Evolutionary conservation across 2,888 invertebrate genomes (phyloP).

Genomic region (Ctenicera cuprea): DNA sequence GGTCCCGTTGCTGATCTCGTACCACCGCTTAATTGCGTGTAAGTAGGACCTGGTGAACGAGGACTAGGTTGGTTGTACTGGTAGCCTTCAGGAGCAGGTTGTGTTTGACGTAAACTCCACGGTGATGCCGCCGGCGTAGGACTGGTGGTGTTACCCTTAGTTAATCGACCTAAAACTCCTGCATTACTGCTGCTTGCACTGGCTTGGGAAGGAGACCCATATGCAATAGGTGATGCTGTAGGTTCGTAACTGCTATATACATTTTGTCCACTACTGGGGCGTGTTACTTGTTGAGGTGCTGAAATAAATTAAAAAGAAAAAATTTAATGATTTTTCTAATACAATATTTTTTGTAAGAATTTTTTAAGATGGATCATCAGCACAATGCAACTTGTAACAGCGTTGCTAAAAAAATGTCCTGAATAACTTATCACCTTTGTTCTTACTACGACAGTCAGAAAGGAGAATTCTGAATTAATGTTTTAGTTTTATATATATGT

Average conservation of each 20-base stretch:
- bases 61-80: conserved; percentile 83
- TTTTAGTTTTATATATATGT: too few species aligned
- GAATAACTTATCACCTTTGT: too few species aligned
- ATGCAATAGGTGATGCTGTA: conserved; percentile 83
- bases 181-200: conserved; percentile 77
- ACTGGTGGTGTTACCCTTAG: conserved; percentile 81
- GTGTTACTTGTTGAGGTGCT: conserved; percentile 75
- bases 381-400: too few species aligned
- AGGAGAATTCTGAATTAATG: too few species aligned
- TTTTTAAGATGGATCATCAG: too few species aligned
- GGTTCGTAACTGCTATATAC: conserved; percentile 85
- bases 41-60: conserved; percentile 90
- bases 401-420: too few species aligned
- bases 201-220: conserved; percentile 79
- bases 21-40: conserved; percentile 85
- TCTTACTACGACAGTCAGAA: too few species aligned
- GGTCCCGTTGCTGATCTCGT: conserved; percentile 66
- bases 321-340: conserved; percentile 21
- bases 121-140: conserved; percentile 82
- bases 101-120: conserved; percentile 78
- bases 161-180: conserved; percentile 79
- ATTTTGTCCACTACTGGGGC: conserved; percentile 82
- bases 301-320: conserved; percentile 48
- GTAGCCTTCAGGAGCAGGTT: conserved; percentile 82
- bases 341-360: not conserved